Evolutionary conservation across 1,140 invertebrate genomes (phyloP).

Genomic region (Wiebesia pumilae): DNA sequence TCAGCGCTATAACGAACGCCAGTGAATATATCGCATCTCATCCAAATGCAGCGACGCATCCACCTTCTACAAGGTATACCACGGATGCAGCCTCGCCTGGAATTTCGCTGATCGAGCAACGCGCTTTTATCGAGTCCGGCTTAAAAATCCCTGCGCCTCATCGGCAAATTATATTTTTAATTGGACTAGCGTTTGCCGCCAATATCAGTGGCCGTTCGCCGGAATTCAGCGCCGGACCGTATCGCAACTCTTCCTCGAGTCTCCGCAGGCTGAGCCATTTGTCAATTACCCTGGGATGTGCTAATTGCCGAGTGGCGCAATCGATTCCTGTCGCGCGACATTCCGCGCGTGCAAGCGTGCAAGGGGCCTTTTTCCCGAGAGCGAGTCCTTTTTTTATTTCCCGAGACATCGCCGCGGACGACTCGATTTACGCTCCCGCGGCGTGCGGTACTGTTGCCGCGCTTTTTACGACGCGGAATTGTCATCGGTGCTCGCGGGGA

Average conservation of each 20-base stretch:
- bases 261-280: not conserved
- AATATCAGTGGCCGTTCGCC: too few species aligned
- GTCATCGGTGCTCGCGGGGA: not conserved
- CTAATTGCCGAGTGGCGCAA: constrained; percentile 51
- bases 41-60: not conserved
- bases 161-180: not conserved
- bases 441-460: not conserved
- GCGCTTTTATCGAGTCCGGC: too few species aligned
- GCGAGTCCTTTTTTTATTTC: not conserved
- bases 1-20: not conserved
- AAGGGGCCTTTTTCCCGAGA: not conserved
- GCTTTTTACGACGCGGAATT: not conserved
- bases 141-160: not conserved
- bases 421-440: not conserved
- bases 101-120: not conserved
- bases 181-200: not conserved
- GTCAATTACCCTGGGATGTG: constrained; percentile 52
- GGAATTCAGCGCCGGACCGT: too few species aligned
- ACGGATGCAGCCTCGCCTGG: too few species aligned
- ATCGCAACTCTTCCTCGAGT: not conserved
- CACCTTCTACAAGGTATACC: not conserved
- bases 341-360: not conserved
- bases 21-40: not conserved
- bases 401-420: not conserved
- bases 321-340: constrained; percentile 41